Evolutionary conservation across 2,797 vertebrate species (phyloP).

Genomic region (Schizopygopsis pylzovi): DNA sequence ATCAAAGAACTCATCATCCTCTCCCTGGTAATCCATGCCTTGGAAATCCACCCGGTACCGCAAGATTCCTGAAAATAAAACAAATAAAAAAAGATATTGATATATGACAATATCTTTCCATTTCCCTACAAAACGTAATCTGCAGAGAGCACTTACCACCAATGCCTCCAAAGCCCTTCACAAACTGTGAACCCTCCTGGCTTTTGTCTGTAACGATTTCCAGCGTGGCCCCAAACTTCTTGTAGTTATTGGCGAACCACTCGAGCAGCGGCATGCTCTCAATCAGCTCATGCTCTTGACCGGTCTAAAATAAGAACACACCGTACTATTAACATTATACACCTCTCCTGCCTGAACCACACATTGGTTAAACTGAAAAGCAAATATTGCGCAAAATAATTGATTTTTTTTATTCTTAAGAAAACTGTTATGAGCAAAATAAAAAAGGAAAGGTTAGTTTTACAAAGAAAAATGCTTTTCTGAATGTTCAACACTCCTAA

Average conservation of each 20-base stretch:
- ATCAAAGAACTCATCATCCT: slow-evolving; percentile 90
- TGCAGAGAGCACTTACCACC: slow-evolving; percentile 76
- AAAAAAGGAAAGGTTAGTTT: background rate
- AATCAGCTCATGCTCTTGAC: slow-evolving; percentile 88
- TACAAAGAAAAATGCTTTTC: background rate
- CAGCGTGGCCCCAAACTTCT: slow-evolving; percentile 90
- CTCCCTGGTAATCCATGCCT: slow-evolving; percentile 91
- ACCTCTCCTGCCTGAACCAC: background rate
- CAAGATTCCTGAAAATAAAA: slow-evolving; percentile 80
- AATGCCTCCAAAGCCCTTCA: slow-evolving; percentile 91
- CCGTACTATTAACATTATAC: background rate
- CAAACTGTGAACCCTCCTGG: slow-evolving; percentile 91
- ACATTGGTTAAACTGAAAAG: background rate
- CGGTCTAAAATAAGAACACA: slow-evolving; percentile 74
- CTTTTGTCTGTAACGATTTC: slow-evolving; percentile 92
- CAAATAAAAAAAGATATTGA: background rate
- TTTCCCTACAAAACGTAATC: background rate
- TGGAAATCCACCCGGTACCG: slow-evolving; percentile 92
- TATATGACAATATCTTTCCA: background rate
- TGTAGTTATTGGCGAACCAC: slow-evolving; percentile 92
- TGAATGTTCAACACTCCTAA: background rate
- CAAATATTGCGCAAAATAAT: background rate
- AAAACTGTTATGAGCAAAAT: background rate
- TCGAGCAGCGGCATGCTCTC: slow-evolving; percentile 91
- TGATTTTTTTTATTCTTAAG: background rate